phyloP scores from a whole-genome alignment of 2,113 vertebrate species.

The Micronycteris hirsuta region DNA sequence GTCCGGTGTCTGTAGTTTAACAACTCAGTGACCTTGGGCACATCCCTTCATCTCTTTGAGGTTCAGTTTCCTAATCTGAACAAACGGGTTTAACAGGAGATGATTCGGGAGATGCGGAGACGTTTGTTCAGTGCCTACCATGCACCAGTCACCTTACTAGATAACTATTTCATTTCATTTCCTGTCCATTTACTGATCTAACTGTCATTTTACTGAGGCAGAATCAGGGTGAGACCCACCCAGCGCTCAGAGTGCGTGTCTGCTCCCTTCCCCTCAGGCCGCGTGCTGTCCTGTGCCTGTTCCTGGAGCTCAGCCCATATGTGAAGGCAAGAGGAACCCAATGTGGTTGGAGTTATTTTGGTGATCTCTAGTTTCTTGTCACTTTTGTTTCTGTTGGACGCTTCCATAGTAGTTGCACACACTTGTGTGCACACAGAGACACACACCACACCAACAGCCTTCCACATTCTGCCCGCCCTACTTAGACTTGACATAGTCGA shows the following conservation, averaged over 20 bases:
- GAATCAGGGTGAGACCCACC: neutral
- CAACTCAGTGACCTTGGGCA: neutral
- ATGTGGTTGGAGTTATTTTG: neutral
- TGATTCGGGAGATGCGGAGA: neutral
- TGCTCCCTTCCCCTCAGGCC: neutral
- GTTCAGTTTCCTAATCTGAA: neutral
- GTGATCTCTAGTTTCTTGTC: neutral
- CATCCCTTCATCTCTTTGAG: neutral
- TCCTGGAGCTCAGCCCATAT: neutral
- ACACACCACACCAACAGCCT: neutral
- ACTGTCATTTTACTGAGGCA: neutral
- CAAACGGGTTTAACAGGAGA: neutral
- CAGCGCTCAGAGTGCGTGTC: neutral
- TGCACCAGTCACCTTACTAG: neutral
- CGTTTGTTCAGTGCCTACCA: neutral
- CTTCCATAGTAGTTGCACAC: neutral
- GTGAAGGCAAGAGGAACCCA: neutral
- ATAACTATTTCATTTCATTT: neutral
- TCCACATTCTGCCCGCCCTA: neutral
- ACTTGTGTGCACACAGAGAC: neutral
- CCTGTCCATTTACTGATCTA: neutral
- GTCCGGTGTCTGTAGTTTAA: neutral
- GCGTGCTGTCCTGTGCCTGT: neutral
- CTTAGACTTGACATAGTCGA: neutral
- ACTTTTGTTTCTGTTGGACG: neutral